phyloP scores from a whole-genome alignment of 64 coral and sea anemone genomes.

The Porites australiensis region DNA sequence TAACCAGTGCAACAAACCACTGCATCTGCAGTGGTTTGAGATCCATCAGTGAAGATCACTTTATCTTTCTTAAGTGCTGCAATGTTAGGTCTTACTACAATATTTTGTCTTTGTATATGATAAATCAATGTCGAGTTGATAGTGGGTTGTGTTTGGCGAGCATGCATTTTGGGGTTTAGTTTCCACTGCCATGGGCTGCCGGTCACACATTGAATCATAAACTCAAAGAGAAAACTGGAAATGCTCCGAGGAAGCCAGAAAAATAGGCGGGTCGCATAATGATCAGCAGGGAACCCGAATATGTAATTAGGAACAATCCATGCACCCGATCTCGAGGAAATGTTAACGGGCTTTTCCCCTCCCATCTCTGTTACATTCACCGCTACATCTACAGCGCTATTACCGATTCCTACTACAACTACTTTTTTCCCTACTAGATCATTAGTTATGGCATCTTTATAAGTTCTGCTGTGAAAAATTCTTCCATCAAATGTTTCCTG shows the following conservation, averaged over 20 bases:
- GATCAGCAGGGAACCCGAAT: constrained; percentile 67
- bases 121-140: constrained; percentile 77
- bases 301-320: constrained; percentile 83
- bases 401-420: constrained; percentile 86
- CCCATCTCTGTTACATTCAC: constrained; percentile 73
- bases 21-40: constrained; percentile 58
- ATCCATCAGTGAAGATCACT: constrained; percentile 84
- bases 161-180: constrained; percentile 75
- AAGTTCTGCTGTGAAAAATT: constrained; percentile 73
- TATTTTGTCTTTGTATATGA: constrained; percentile 76
- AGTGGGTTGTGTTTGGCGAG: constrained; percentile 79
- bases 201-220: constrained; percentile 41
- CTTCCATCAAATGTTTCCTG: constrained; percentile 67
- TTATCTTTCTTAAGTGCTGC: constrained; percentile 19
- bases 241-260: constrained; percentile 83
- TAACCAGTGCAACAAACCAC: constrained; percentile 90
- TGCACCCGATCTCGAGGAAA: constrained; percentile 80
- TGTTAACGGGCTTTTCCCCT: constrained; percentile 49
- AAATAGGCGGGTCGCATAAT: constrained; percentile 78
- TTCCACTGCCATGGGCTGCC: constrained; percentile 83
- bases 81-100: constrained; percentile 78
- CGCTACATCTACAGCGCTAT: constrained; percentile 90
- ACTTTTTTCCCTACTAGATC: constrained; percentile 61
- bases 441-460: constrained; percentile 85
- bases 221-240: constrained; percentile 64